A percentile compares a stretch with the other conserved stretches of the same genome.
Conservation (phyloP, 2,113 vertebrate genomes). For the Saguinus imperator region DNA sequence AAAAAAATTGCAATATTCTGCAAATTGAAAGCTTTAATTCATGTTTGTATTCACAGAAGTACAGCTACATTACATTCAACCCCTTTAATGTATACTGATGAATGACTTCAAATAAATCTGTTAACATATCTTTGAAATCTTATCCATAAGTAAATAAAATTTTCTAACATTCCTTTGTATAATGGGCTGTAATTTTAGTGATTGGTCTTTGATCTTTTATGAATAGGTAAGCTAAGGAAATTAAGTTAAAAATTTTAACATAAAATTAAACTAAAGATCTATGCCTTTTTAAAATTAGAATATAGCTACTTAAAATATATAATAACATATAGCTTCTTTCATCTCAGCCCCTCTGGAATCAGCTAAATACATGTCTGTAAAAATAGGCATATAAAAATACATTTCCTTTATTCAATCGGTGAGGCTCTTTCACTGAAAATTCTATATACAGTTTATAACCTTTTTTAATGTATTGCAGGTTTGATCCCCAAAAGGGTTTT, state of each 20-base stretch:
- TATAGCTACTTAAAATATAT: background rate
- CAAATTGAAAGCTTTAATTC: background rate
- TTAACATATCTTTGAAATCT: background rate
- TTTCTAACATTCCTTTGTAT: background rate
- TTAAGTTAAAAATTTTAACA: background rate
- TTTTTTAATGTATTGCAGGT: constrained; percentile 83
- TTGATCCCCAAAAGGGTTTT: constrained; percentile 98
- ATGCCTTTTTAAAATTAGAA: background rate
- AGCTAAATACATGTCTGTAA: background rate
- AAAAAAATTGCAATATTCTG: background rate
- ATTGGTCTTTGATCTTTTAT: background rate
- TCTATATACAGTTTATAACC: background rate
- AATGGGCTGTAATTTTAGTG: background rate
- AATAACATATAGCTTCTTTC: background rate
- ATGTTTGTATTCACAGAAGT: background rate
- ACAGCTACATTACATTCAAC: background rate
- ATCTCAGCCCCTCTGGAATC: background rate
- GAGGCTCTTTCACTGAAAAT: background rate
- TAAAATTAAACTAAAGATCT: background rate
- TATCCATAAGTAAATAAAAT: background rate
- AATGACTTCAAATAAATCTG: background rate
- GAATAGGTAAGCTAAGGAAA: background rate
- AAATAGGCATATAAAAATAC: background rate
- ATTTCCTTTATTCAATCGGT: background rate
- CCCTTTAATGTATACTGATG: background rate